Percentiles rank a stretch among this genome's conserved stretches.
phyloP scores from a whole-genome alignment of 92 coral and sea anemone genomes.

The Plumapathes pennacea region DNA sequence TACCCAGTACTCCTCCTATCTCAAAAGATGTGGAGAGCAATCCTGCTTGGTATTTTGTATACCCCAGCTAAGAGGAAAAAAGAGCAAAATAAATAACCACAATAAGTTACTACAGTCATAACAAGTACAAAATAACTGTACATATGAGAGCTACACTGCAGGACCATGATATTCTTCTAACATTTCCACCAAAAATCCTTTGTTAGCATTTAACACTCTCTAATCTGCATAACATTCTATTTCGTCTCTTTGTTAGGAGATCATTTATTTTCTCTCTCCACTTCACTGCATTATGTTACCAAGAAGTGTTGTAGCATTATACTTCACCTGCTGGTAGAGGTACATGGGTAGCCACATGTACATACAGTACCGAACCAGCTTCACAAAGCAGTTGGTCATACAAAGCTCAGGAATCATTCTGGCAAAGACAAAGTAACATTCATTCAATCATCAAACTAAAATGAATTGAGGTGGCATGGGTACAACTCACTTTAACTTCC shows the following conservation, averaged over 20 bases:
- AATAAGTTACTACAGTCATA: neutral
- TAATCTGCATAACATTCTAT: no score
- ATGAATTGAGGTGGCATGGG: no score
- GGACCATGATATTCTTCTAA: no score
- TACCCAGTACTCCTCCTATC: conserved; percentile 96
- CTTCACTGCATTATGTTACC: no score
- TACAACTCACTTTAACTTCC: no score
- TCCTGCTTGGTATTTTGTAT: conserved; percentile 87
- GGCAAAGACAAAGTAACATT: neutral
- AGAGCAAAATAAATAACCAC: neutral
- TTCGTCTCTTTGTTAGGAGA: no score
- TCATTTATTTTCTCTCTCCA: no score
- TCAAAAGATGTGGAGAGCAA: conserved; percentile 94
- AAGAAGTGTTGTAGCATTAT: neutral
- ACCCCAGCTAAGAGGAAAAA: conserved; percentile 60
- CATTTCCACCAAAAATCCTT: no score
- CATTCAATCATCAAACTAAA: neutral
- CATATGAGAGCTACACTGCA: no score
- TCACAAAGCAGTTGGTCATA: conserved; percentile 83
- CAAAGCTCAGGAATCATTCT: conserved; percentile 96
- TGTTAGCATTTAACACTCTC: no score
- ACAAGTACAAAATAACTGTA: no score
- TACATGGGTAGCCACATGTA: conserved; percentile 99
- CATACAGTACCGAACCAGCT: conserved; percentile 95
- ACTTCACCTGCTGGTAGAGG: conserved; percentile 80